Conservation (phyloP, 2,888 invertebrate genomes). For the Gisinianus flammeolus region DNA sequence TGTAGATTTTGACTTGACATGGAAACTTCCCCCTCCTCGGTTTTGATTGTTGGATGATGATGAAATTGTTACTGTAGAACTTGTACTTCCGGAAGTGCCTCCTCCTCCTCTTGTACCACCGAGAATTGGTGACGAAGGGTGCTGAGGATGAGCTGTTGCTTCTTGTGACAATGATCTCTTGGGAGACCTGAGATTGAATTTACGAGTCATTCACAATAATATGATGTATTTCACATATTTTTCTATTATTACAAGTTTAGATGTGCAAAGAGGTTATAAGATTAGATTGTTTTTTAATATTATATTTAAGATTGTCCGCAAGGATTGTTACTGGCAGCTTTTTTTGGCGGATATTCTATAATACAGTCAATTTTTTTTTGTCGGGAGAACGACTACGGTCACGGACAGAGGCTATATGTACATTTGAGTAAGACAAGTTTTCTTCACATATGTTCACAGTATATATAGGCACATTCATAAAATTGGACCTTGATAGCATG, state of each 20-base stretch:
- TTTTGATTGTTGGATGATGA: slow-evolving; percentile 17
- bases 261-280: not conserved
- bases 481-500: no score
- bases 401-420: no score
- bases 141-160: not conserved
- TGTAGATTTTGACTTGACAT: not conserved
- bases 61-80: slow-evolving; percentile 36
- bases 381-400: no score
- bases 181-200: slow-evolving; percentile 57
- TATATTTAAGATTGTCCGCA: not conserved
- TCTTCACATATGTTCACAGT: no score
- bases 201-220: slow-evolving; percentile 56
- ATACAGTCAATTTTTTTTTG: not conserved
- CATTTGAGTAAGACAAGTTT: no score
- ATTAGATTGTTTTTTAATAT: not conserved
- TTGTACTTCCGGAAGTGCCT: no score
- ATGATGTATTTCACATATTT: not conserved
- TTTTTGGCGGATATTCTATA: not conserved
- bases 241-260: not conserved
- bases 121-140: not conserved
- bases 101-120: no score
- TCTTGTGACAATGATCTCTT: slow-evolving; percentile 49
- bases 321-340: not conserved
- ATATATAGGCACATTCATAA: no score
- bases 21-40: not conserved